phyloP scores from a whole-genome alignment of 2,113 vertebrate genomes.

The Arizona elegans region DNA sequence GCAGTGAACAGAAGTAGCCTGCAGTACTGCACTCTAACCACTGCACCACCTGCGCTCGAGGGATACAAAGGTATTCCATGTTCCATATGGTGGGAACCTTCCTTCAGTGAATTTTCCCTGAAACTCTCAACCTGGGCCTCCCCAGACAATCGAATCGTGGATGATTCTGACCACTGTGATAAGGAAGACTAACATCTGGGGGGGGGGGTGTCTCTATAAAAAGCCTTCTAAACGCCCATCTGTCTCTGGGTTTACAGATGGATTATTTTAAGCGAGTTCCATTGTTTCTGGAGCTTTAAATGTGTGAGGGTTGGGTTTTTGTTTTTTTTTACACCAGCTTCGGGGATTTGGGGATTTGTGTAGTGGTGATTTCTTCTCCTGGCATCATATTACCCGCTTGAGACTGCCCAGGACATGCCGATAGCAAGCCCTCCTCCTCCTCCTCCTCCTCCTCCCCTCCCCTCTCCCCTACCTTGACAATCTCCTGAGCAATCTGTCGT shows the following conservation, averaged over 20 bases:
- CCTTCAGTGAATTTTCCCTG: background rate
- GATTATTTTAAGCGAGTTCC: background rate
- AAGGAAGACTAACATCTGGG: background rate
- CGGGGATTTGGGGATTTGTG: background rate
- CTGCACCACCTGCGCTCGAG: background rate
- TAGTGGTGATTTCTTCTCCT: background rate
- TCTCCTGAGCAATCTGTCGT: conserved; percentile 96
- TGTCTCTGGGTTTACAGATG: background rate
- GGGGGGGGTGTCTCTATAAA: background rate
- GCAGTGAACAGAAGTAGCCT: too few species aligned
- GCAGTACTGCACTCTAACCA: too few species aligned
- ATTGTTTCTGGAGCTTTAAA: background rate
- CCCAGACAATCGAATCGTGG: background rate
- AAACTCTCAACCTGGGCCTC: background rate
- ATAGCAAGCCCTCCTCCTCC: background rate
- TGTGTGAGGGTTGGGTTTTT: background rate
- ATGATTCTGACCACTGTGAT: background rate
- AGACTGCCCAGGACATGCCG: background rate
- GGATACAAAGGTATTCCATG: background rate
- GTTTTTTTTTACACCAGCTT: background rate
- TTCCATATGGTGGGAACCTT: background rate
- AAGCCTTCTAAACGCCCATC: background rate
- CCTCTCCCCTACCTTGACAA: conserved; percentile 85
- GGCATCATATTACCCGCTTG: background rate
- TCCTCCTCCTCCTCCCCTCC: rapidly evolving